A percentile compares a stretch with the other conserved stretches of the same genome.
These are phyloP conservation scores for Microchrysa polita DNA, from an alignment of 2,888 invertebrate genomes.

Conservation along the genomic window DNA sequence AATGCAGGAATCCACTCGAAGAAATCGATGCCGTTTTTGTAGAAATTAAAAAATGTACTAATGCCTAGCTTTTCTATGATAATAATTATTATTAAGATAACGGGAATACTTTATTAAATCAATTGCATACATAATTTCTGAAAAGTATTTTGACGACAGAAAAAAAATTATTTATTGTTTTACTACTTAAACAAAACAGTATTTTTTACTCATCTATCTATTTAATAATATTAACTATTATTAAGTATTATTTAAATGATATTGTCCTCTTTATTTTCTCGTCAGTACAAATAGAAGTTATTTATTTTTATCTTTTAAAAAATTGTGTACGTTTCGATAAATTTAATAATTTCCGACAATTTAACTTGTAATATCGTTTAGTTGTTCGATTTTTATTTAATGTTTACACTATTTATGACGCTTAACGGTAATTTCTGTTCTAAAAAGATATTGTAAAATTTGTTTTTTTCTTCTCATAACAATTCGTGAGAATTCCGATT, in stretches of 20 bases:
- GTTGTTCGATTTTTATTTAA: too few relatives aligned
- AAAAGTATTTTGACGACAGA: background rate
- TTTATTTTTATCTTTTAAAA: conserved; percentile 10
- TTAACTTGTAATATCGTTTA: too few relatives aligned
- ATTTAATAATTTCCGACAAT: too few relatives aligned
- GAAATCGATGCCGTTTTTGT: conserved; percentile 66
- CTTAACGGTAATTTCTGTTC: too few relatives aligned
- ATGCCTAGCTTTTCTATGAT: conserved; percentile 6
- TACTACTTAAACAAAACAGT: background rate
- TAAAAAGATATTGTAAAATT: too few relatives aligned
- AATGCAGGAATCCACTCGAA: conserved; percentile 63
- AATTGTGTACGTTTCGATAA: too few relatives aligned
- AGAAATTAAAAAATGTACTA: conserved; percentile 58
- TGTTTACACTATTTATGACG: too few relatives aligned
- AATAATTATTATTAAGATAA: conserved; percentile 6
- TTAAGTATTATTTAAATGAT: background rate
- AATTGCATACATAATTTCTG: too few relatives aligned
- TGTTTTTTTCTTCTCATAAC: too few relatives aligned
- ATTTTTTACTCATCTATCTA: background rate
- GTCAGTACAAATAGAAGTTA: conserved; percentile 7
- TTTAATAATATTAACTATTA: too few relatives aligned
- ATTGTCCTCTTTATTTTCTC: background rate
- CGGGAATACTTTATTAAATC: background rate
- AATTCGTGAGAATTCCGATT: too few relatives aligned
- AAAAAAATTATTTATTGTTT: background rate